Conservation (phyloP, 1,140 invertebrate genomes). For the Drosophila santomea region DNA sequence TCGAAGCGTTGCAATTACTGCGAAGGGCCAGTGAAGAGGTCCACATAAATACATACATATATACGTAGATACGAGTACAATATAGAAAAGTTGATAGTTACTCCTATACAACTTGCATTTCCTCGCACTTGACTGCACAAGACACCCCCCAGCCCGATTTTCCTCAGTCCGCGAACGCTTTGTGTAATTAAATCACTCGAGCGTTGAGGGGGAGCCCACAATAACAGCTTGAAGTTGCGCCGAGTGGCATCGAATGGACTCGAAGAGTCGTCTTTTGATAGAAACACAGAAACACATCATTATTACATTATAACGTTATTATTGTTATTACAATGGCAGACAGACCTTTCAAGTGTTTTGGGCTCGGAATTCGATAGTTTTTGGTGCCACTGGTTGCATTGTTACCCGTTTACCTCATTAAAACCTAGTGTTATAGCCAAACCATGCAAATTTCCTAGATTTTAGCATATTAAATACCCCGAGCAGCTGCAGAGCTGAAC, state of each 20-base stretch:
- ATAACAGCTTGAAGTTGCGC: conserved; percentile 22
- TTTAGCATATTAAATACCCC: conserved; percentile 40
- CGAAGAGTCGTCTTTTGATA: conserved; percentile 42
- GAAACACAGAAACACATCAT: conserved; percentile 76
- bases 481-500: conserved; percentile 43
- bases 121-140: conserved; percentile 78
- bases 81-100: conserved; percentile 34
- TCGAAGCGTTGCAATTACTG: conserved; percentile 80
- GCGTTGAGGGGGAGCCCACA: conserved; percentile 54
- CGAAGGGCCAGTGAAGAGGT: conserved; percentile 49
- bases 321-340: conserved; percentile 39
- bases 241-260: conserved; percentile 25
- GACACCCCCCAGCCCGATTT: background rate
- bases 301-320: conserved; percentile 48
- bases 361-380: conserved; percentile 8
- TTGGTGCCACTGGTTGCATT: conserved; percentile 19
- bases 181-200: conserved; percentile 80
- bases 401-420: background rate
- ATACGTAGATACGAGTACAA: conserved; percentile 3
- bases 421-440: conserved; percentile 15
- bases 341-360: conserved; percentile 50
- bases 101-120: conserved; percentile 60
- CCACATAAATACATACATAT: conserved; percentile 14
- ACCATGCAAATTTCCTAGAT: conserved; percentile 19
- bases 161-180: conserved; percentile 19